Conservation (phyloP, 2,888 invertebrate species). For the Epinotia brunnichana region DNA sequence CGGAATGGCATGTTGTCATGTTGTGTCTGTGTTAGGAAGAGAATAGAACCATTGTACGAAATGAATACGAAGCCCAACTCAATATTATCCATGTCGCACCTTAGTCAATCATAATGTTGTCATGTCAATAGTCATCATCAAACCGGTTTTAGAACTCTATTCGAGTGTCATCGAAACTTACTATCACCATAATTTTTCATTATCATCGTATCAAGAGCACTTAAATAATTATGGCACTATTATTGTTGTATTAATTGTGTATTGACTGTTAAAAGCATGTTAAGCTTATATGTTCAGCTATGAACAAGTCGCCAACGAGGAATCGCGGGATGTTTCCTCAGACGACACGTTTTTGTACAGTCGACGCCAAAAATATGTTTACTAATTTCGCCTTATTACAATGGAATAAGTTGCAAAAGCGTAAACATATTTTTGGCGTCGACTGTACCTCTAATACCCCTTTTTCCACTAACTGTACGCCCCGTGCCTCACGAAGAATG, state of each 20-base stretch:
- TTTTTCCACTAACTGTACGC: neutral
- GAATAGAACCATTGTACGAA: slow-evolving; percentile 38
- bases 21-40: slow-evolving; percentile 73
- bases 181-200: slow-evolving; percentile 51
- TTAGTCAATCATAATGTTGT: slow-evolving; percentile 31
- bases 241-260: slow-evolving; percentile 52
- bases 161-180: slow-evolving; percentile 13
- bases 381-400: too few species aligned
- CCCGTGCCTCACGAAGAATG: neutral
- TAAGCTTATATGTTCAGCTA: slow-evolving; percentile 54
- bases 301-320: neutral
- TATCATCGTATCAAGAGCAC: slow-evolving; percentile 55
- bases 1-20: slow-evolving; percentile 79
- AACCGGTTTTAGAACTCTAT: neutral
- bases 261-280: slow-evolving; percentile 58
- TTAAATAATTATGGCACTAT: slow-evolving; percentile 63
- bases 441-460: neutral
- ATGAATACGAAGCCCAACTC: slow-evolving; percentile 6
- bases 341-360: neutral
- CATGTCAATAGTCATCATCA: slow-evolving; percentile 6
- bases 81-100: slow-evolving; percentile 21
- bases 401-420: too few species aligned
- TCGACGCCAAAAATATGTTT: too few species aligned
- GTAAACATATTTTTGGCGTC: too few species aligned
- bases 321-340: neutral